phyloP scores from a whole-genome alignment of 2,797 vertebrate genomes.

The Leucoraja ocellata region DNA sequence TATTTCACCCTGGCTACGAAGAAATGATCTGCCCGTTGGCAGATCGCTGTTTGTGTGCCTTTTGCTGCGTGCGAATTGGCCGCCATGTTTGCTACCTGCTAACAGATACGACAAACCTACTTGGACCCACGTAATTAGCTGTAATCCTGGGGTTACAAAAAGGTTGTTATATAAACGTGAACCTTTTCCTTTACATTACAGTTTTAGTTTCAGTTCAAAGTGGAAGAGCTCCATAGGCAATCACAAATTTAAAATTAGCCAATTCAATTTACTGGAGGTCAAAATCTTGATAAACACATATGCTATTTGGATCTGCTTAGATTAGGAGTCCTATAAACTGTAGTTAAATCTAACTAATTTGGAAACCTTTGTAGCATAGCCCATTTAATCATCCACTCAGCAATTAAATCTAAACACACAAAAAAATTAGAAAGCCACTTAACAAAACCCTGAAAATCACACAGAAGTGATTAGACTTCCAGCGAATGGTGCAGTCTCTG shows the following conservation, averaged over 20 bases:
- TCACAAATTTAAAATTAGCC: conserved; percentile 3
- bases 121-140: not conserved
- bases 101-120: not conserved
- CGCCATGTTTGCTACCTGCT: not conserved
- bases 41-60: not conserved
- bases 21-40: not conserved
- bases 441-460: conserved; percentile 29
- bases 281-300: conserved; percentile 19
- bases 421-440: not conserved
- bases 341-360: conserved; percentile 32
- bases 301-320: not conserved
- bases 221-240: not conserved
- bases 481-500: conserved; percentile 24
- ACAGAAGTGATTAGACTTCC: conserved; percentile 33
- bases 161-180: not conserved
- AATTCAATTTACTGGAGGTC: not conserved
- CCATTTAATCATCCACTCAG: conserved; percentile 19
- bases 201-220: not conserved
- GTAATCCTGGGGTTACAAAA: not conserved
- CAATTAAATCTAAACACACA: conserved; percentile 33
- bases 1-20: not conserved
- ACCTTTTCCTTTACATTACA: not conserved
- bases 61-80: not conserved
- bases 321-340: not conserved
- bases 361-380: not conserved